phyloP scores from a whole-genome alignment of 2,888 invertebrate genomes.

The Pachydiplax longipennis region DNA sequence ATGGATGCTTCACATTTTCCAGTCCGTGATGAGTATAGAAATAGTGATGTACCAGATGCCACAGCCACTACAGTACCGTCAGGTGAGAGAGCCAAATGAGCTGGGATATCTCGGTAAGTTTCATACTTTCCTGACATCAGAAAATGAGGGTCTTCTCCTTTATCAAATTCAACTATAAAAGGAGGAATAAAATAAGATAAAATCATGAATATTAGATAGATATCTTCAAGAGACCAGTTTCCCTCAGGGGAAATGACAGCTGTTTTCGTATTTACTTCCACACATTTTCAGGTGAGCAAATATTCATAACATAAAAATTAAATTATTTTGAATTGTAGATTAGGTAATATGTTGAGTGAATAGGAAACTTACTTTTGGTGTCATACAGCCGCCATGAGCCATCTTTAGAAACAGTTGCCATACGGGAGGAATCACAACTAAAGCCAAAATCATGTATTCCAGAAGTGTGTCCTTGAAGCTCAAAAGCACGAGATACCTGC shows the following conservation, averaged over 20 bases:
- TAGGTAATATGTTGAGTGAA: neutral
- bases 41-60: slow-evolving; percentile 69
- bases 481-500: slow-evolving; percentile 77
- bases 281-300: neutral
- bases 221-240: no score
- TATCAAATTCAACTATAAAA: slow-evolving; percentile 76
- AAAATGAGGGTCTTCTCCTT: slow-evolving; percentile 80
- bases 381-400: slow-evolving; percentile 87
- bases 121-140: slow-evolving; percentile 71
- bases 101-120: slow-evolving; percentile 58
- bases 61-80: slow-evolving; percentile 80
- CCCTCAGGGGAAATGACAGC: neutral
- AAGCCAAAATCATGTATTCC: slow-evolving; percentile 84
- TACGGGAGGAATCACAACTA: slow-evolving; percentile 80
- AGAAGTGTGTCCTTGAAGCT: slow-evolving; percentile 81
- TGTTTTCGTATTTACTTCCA: neutral
- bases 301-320: neutral
- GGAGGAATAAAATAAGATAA: neutral
- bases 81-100: slow-evolving; percentile 76
- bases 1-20: slow-evolving; percentile 72
- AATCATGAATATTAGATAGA: no score
- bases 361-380: slow-evolving; percentile 73
- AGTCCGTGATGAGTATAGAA: slow-evolving; percentile 74
- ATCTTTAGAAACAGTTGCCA: slow-evolving; percentile 86
- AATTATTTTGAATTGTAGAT: neutral